These are phyloP conservation scores for Ramphastos sulfuratus DNA, from an alignment of 2,113 vertebrate species.

Conservation along the genomic window DNA sequence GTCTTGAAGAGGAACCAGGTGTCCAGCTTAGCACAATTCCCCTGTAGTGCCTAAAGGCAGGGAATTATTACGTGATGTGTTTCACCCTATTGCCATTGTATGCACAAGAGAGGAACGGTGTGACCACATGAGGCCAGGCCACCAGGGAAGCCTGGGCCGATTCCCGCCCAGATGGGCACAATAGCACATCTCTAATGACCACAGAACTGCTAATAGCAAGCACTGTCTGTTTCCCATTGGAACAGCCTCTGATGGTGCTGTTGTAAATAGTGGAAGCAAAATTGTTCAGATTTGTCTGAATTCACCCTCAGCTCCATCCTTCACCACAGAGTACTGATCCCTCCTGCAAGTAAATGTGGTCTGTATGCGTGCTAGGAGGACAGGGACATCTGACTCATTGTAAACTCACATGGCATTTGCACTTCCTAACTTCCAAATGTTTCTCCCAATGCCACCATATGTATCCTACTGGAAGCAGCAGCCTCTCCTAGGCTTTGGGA, in stretches of 20 bases:
- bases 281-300: background rate
- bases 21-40: background rate
- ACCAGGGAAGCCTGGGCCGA: background rate
- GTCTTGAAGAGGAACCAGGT: background rate
- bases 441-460: background rate
- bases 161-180: background rate
- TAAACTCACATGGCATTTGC: background rate
- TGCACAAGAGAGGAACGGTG: background rate
- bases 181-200: background rate
- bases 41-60: background rate
- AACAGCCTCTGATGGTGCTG: accelerated
- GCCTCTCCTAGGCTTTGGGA: background rate
- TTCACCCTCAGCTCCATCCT: background rate
- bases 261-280: background rate
- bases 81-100: accelerated
- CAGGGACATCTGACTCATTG: background rate
- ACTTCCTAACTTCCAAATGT: background rate
- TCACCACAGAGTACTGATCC: accelerated
- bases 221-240: accelerated
- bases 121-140: background rate
- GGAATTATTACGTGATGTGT: background rate
- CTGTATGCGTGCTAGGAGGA: background rate
- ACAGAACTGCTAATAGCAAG: background rate
- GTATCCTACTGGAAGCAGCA: background rate
- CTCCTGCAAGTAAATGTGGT: background rate